A percentile compares a stretch with the other conserved stretches of the same genome.
phyloP scores from a whole-genome alignment of 2,113 vertebrate species.

The Bos javanicus region DNA sequence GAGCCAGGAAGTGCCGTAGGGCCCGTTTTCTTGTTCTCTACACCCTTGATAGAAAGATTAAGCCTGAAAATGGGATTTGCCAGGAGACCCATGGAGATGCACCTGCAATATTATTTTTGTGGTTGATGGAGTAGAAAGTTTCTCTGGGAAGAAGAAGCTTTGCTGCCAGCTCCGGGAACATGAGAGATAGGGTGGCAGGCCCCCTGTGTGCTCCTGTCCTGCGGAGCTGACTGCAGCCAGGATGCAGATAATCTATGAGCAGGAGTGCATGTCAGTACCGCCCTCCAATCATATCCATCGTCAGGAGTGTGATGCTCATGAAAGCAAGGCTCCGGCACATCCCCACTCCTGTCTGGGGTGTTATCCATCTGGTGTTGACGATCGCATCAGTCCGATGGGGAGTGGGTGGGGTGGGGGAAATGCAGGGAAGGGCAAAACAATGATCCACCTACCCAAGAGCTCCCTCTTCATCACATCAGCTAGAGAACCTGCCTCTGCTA shows the following conservation, averaged over 20 bases:
- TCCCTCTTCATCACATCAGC: background rate
- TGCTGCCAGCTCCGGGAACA: background rate
- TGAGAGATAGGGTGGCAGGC: conserved; percentile 57
- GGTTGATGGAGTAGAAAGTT: conserved; percentile 72
- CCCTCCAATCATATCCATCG: conserved; percentile 63
- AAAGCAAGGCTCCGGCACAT: conserved; percentile 50
- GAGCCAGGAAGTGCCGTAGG: rapidly evolving
- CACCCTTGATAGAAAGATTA: background rate
- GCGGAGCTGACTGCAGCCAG: conserved; percentile 48
- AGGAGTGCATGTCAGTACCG: conserved; percentile 20
- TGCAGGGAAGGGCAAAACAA: background rate
- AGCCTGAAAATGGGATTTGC: background rate
- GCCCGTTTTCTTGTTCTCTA: background rate
- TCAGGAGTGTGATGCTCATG: conserved; percentile 25
- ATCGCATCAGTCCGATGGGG: conserved; percentile 49
- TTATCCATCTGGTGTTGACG: conserved; percentile 71
- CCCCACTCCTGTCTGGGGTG: conserved; percentile 35
- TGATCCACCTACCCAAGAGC: background rate
- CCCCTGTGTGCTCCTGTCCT: conserved; percentile 48
- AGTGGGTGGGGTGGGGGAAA: background rate
- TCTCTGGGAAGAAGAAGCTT: conserved; percentile 5
- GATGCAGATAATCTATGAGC: conserved; percentile 75
- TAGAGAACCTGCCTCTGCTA: background rate
- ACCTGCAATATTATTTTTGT: conserved; percentile 61
- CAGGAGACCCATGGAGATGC: background rate